Evolutionary conservation across 2,888 invertebrate genomes (phyloP).

Genomic region (Helleia helle): DNA sequence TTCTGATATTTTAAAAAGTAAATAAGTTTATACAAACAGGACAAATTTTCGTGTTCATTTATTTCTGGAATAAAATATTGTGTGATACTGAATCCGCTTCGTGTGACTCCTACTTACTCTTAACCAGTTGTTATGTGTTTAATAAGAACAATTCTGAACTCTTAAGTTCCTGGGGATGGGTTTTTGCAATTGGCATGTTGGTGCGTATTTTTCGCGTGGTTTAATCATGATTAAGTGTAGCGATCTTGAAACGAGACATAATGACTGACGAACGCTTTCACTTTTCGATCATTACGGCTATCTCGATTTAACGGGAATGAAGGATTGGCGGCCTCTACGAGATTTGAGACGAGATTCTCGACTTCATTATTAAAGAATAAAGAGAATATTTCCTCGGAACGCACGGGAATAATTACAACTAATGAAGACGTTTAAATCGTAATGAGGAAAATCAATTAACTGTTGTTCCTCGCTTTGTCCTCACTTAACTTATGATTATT

Average conservation of each 20-base stretch:
- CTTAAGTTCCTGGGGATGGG: slow-evolving; percentile 13
- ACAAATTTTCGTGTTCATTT: too few species aligned
- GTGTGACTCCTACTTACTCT: too few species aligned
- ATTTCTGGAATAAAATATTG: too few species aligned
- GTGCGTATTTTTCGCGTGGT: slow-evolving; percentile 28
- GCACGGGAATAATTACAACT: slow-evolving; percentile 6
- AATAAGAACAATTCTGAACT: slow-evolving; percentile 16
- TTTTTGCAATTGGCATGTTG: neutral
- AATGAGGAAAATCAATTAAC: too few species aligned
- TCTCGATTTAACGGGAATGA: slow-evolving; percentile 27
- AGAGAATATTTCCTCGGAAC: neutral
- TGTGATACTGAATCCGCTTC: too few species aligned
- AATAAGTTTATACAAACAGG: too few species aligned
- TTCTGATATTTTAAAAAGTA: too few species aligned
- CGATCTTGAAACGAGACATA: slow-evolving; percentile 48
- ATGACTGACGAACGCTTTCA: slow-evolving; percentile 52
- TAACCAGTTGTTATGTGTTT: too few species aligned
- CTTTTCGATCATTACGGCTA: slow-evolving; percentile 52
- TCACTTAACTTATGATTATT: too few species aligned
- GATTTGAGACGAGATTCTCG: slow-evolving; percentile 22
- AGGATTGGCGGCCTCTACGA: slow-evolving; percentile 28
- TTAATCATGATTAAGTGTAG: slow-evolving; percentile 51
- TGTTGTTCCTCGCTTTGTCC: too few species aligned
- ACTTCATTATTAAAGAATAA: slow-evolving; percentile 23
- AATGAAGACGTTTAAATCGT: slow-evolving; percentile 10